phyloP scores from a whole-genome alignment of 1,140 invertebrate genomes.

The Pomacea maculata region DNA sequence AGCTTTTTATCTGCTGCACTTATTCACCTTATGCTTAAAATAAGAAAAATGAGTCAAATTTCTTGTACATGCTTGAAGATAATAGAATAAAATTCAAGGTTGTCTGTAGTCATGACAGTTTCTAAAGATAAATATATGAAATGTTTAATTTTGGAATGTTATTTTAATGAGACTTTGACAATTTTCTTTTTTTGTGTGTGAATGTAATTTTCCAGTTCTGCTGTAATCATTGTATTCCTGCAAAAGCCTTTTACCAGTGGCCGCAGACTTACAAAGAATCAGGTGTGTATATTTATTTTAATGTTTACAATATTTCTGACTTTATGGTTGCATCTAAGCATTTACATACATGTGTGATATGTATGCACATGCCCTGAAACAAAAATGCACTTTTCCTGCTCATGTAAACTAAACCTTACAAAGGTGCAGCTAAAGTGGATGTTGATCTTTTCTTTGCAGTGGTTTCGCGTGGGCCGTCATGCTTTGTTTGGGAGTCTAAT shows the following conservation, averaged over 20 bases:
- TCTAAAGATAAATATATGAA: no score
- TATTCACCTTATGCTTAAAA: neutral
- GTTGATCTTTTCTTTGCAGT: conserved; percentile 48
- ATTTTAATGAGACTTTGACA: neutral
- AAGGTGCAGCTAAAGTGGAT: no score
- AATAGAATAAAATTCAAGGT: neutral
- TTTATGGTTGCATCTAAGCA: neutral
- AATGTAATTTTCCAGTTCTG: conserved; percentile 55
- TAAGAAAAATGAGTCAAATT: neutral
- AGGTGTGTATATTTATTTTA: conserved; percentile 47
- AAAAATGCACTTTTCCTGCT: no score
- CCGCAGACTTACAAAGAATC: conserved; percentile 61
- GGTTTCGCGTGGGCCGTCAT: conserved; percentile 63
- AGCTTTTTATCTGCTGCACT: no score
- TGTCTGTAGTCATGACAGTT: neutral
- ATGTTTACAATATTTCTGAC: neutral
- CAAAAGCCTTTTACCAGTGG: conserved; percentile 68
- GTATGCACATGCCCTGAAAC: neutral
- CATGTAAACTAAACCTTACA: no score
- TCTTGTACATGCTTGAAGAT: neutral
- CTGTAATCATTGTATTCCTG: conserved; percentile 63
- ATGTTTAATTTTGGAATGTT: no score
- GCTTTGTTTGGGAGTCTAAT: conserved; percentile 65
- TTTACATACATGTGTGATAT: neutral
- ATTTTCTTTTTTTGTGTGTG: neutral